Evolutionary conservation across 1,140 invertebrate genomes (phyloP).

Genomic region (Nixonia krombeini): DNA sequence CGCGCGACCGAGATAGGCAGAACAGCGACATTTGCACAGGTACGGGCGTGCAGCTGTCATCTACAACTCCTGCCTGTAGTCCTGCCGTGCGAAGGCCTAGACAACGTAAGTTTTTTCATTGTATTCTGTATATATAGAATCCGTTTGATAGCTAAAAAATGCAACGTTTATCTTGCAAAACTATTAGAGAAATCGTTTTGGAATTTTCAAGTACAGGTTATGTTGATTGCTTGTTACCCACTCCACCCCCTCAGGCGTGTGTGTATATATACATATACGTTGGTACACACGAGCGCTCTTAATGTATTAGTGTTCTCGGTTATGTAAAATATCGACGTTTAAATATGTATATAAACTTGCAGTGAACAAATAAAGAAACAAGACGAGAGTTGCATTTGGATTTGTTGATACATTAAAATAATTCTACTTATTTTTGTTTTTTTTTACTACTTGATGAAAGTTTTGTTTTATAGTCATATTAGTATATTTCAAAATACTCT

Average conservation of each 20-base stretch:
- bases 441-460: no score
- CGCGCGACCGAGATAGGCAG: conserved; percentile 70
- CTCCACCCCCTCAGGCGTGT: conserved; percentile 14
- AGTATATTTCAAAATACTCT: no score
- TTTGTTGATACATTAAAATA: no score
- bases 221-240: conserved; percentile 56
- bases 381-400: no score
- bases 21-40: conserved; percentile 53
- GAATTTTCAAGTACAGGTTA: conserved; percentile 54
- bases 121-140: not conserved
- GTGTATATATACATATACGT: not conserved
- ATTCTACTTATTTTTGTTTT: not conserved
- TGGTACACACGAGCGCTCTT: not conserved
- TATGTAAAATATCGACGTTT: conserved; percentile 26
- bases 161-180: not conserved
- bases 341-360: conserved; percentile 3
- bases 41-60: conserved; percentile 52
- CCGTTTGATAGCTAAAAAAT: not conserved
- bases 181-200: not conserved
- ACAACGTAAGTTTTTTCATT: conserved; percentile 58
- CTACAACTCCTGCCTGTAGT: conserved; percentile 54
- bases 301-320: conserved; percentile 3
- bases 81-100: conserved; percentile 57
- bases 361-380: not conserved
- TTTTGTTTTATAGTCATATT: no score